Evolutionary conservation across 2,888 invertebrate species (phyloP).

Genomic region (Cyaniris semiargus): DNA sequence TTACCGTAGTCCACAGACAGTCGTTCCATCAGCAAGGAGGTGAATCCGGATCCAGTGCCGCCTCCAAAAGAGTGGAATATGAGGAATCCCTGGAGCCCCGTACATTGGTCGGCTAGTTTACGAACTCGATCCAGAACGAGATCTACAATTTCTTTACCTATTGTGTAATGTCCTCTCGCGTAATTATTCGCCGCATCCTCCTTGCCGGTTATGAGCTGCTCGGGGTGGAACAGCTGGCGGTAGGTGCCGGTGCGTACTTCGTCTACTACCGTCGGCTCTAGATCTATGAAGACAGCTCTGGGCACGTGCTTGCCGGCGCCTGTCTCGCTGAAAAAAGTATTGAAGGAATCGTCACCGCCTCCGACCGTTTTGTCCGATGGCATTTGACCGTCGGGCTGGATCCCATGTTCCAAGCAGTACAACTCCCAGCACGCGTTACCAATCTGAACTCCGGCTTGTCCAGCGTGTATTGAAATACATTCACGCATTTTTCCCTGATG

Average conservation of each 20-base stretch:
- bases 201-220: conserved; percentile 96
- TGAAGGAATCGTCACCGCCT: conserved; percentile 96
- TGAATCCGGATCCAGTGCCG: conserved; percentile 96
- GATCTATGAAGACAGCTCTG: conserved; percentile 94
- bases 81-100: conserved; percentile 93
- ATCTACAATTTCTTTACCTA: conserved; percentile 96
- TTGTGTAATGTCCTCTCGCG: conserved; percentile 97
- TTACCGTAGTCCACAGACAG: conserved; percentile 97
- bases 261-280: conserved; percentile 97
- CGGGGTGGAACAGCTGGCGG: conserved; percentile 96
- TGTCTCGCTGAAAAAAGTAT: conserved; percentile 96
- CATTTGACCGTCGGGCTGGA: conserved; percentile 92
- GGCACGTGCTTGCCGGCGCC: conserved; percentile 98
- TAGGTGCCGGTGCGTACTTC: conserved; percentile 97
- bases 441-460: conserved; percentile 87
- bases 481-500: conserved; percentile 59
- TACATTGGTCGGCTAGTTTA: conserved; percentile 93
- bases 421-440: conserved; percentile 94
- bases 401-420: conserved; percentile 90
- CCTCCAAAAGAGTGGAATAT: conserved; percentile 97
- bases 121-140: conserved; percentile 92
- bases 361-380: conserved; percentile 90
- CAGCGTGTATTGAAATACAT: conserved; percentile 74
- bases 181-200: conserved; percentile 99
- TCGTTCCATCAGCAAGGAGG: conserved; percentile 96